These are phyloP conservation scores for Arvicola amphibius DNA, from an alignment of 2,797 vertebrate species.

Conservation along the genomic window DNA sequence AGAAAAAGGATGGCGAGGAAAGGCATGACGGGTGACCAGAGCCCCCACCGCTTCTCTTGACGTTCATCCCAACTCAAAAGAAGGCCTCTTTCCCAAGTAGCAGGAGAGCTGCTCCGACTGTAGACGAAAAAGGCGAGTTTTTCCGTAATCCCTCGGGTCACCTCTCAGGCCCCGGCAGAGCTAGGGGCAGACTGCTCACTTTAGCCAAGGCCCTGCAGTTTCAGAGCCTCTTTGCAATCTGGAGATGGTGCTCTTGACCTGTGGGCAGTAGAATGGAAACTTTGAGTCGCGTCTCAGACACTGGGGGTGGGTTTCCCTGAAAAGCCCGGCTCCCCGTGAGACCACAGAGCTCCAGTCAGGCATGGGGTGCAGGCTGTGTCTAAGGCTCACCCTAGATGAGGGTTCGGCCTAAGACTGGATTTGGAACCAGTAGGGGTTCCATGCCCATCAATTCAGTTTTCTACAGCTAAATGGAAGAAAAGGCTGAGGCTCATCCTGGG, in stretches of 20 bases:
- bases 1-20: not conserved
- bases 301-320: slow-evolving; percentile 69
- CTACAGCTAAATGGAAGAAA: not conserved
- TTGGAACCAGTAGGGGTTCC: not conserved
- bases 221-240: slow-evolving; percentile 53
- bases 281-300: slow-evolving; percentile 64
- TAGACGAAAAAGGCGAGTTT: not conserved
- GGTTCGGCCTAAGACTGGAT: not conserved
- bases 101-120: not conserved
- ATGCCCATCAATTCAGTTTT: not conserved
- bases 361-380: not conserved
- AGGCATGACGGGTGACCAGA: not conserved
- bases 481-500: not conserved
- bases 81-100: not conserved
- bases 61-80: not conserved
- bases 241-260: slow-evolving; percentile 54
- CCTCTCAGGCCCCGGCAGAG: not conserved
- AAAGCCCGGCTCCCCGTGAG: slow-evolving; percentile 37
- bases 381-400: slow-evolving; percentile 2
- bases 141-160: not conserved
- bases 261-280: slow-evolving; percentile 73
- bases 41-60: not conserved
- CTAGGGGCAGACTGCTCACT: not conserved
- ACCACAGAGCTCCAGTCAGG: slow-evolving; percentile 25
- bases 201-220: slow-evolving; percentile 35